Evolutionary conservation across 2,888 invertebrate genomes (phyloP).

Genomic region (Drosophila histrio): DNA sequence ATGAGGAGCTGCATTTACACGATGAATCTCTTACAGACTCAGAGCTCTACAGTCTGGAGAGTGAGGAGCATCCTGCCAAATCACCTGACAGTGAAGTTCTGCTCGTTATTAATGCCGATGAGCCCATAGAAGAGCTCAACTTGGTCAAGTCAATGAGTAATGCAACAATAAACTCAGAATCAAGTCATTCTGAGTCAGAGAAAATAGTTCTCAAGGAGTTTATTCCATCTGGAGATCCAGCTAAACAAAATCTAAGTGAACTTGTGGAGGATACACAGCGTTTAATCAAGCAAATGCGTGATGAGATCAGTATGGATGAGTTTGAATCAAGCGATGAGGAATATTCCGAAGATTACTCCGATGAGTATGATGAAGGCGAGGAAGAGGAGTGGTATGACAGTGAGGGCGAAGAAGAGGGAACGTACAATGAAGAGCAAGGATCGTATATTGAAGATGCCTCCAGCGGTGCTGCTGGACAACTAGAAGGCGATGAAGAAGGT

Average conservation of each 20-base stretch:
- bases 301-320: conserved; percentile 87
- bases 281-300: conserved; percentile 88
- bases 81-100: conserved; percentile 69
- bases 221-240: conserved; percentile 79
- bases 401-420: conserved; percentile 77
- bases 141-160: conserved; percentile 62
- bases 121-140: conserved; percentile 8
- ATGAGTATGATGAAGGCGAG: conserved; percentile 84
- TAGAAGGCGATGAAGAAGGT: conserved; percentile 61
- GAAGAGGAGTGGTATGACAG: conserved; percentile 79
- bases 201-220: conserved; percentile 73
- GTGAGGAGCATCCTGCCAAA: conserved; percentile 53
- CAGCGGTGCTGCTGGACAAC: conserved; percentile 43
- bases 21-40: conserved; percentile 69
- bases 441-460: conserved; percentile 78
- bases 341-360: conserved; percentile 85
- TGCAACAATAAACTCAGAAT: conserved; percentile 64
- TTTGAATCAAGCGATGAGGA: conserved; percentile 83
- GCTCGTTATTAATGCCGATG: conserved; percentile 41
- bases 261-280: conserved; percentile 87
- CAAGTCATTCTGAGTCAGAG: conserved; percentile 57
- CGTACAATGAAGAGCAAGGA: conserved; percentile 75
- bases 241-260: conserved; percentile 84
- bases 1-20: conserved; percentile 47
- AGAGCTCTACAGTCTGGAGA: conserved; percentile 74